Percentiles rank a stretch among this genome's conserved stretches.
Evolutionary conservation across 2,888 invertebrate genomes (phyloP).

Genomic region (Pristionchus exspectatus): DNA sequence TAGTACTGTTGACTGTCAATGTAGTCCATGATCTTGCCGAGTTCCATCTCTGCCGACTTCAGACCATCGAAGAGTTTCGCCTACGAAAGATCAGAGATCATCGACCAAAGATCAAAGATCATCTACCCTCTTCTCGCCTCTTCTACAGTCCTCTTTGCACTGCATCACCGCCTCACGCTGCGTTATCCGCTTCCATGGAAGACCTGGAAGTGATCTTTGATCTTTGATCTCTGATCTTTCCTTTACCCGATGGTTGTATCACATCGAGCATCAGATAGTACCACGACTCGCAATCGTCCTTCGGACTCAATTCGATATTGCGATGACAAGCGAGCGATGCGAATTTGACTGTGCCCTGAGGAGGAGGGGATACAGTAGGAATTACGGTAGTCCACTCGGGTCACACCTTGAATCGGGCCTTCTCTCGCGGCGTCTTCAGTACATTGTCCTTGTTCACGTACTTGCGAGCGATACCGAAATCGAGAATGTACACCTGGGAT

Average conservation of each 20-base stretch:
- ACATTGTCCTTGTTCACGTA: constrained; percentile 66
- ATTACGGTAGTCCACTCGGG: not conserved
- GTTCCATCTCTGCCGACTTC: constrained; percentile 68
- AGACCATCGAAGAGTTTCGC: constrained; percentile 59
- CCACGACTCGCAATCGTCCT: not conserved
- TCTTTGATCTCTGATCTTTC: not conserved
- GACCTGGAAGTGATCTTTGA: constrained; percentile 58
- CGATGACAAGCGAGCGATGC: constrained; percentile 71
- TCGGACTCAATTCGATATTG: constrained; percentile 65
- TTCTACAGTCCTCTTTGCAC: constrained; percentile 64
- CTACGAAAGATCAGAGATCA: not conserved
- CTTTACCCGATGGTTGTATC: not conserved
- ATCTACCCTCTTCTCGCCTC: not conserved
- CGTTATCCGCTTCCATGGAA: constrained; percentile 65
- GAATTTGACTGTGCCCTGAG: constrained; percentile 55
- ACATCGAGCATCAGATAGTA: not conserved
- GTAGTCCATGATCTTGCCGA: constrained; percentile 59
- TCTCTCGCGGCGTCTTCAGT: constrained; percentile 66
- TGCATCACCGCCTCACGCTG: constrained; percentile 72
- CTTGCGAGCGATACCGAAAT: constrained; percentile 73
- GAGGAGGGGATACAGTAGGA: not conserved
- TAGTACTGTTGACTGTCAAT: constrained; percentile 86
- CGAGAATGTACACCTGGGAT: constrained; percentile 69
- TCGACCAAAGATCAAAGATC: too few species aligned
- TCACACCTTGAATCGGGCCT: constrained; percentile 67